Percentiles rank a stretch among this genome's conserved stretches.
Evolutionary conservation across 2,888 invertebrate species (phyloP).

Genomic region (Agrotis exclamationis): DNA sequence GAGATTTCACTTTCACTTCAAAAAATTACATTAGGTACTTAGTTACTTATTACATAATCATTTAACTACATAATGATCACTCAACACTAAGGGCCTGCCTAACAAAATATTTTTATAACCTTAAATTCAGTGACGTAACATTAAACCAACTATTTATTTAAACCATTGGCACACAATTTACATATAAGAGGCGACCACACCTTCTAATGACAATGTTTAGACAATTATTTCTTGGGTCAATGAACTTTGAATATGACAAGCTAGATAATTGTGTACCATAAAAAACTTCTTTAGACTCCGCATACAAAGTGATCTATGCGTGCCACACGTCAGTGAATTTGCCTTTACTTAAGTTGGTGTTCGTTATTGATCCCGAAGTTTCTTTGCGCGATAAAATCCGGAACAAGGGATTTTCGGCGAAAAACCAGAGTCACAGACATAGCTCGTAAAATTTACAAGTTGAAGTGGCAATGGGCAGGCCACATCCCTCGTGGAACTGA

Average conservation of each 20-base stretch:
- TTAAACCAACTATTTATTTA: constrained; percentile 32
- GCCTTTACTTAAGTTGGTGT: no score
- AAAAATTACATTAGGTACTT: background rate
- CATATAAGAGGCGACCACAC: constrained; percentile 24
- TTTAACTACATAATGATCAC: constrained; percentile 6
- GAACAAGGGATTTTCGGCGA: no score
- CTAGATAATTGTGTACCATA: background rate
- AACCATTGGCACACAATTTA: constrained; percentile 41
- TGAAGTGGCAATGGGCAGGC: no score
- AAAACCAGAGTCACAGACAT: no score
- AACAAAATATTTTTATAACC: constrained; percentile 1
- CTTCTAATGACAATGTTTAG: constrained; percentile 41
- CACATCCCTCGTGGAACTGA: no score
- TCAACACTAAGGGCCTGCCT: background rate
- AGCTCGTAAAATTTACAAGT: no score
- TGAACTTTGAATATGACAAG: constrained; percentile 32
- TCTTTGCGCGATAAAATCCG: no score
- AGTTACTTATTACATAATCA: background rate
- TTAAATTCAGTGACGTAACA: constrained; percentile 25
- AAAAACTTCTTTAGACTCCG: no score
- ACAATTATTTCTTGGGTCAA: constrained; percentile 27
- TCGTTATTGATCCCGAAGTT: no score
- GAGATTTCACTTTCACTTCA: no score
- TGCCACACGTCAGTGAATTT: no score
- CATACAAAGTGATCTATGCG: no score